Conservation (phyloP, 2,797 vertebrate genomes). For the Megalops cyprinoides region DNA sequence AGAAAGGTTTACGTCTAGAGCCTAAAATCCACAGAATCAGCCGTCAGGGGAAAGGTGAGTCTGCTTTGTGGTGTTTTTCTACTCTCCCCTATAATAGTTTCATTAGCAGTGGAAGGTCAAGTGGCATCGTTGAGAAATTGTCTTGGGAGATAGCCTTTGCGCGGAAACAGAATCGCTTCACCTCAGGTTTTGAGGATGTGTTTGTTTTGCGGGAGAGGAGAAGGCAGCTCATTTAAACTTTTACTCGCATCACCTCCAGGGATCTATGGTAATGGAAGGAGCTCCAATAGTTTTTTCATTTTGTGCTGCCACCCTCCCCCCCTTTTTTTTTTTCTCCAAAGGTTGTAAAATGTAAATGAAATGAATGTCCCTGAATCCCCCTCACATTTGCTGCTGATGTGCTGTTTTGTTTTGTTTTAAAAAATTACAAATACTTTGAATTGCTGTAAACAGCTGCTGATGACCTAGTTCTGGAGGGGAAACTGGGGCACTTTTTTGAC, state of each 20-base stretch:
- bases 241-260: not conserved
- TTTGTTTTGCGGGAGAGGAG: not conserved
- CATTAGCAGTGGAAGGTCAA: not conserved
- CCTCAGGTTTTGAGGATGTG: not conserved
- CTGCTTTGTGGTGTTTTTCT: too few relatives aligned
- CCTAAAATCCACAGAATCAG: not conserved
- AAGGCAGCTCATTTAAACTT: slow-evolving; percentile 12
- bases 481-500: slow-evolving; percentile 63
- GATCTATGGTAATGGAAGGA: not conserved
- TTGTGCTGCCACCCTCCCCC: not conserved
- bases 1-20: not conserved
- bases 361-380: not conserved
- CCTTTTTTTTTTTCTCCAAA: too few relatives aligned
- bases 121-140: not conserved
- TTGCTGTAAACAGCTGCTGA: slow-evolving; percentile 58
- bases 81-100: too few relatives aligned
- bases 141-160: not conserved
- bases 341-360: not conserved
- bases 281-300: not conserved
- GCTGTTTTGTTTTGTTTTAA: slow-evolving; percentile 1
- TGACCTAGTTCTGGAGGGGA: slow-evolving; percentile 72
- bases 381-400: not conserved
- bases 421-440: slow-evolving; percentile 16
- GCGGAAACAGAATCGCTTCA: not conserved
- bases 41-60: too few relatives aligned